These are phyloP conservation scores for Trogon surrucura DNA, from an alignment of 2,113 vertebrate species.

Conservation along the genomic window DNA sequence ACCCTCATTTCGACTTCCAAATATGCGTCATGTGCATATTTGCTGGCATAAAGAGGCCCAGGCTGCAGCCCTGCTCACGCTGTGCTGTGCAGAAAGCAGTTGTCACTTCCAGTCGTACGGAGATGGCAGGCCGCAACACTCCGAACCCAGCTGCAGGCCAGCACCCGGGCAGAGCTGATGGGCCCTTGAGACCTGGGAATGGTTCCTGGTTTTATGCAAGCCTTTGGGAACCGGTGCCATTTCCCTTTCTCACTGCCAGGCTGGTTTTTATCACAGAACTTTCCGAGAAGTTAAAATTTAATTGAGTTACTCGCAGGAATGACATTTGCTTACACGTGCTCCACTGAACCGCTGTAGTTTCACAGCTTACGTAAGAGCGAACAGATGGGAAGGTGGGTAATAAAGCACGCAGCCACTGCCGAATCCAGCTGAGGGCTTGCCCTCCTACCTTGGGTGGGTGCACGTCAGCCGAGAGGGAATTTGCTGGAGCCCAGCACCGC, in stretches of 20 bases:
- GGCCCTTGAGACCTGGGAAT: not conserved
- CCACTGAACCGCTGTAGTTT: not conserved
- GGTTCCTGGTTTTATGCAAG: not conserved
- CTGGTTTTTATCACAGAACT: not conserved
- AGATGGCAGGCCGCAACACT: not conserved
- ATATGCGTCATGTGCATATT: fast-evolving
- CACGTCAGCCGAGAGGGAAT: not conserved
- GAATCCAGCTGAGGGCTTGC: not conserved
- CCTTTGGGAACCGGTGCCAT: not conserved
- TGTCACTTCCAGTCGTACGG: fast-evolving
- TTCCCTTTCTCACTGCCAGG: not conserved
- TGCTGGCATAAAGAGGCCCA: not conserved
- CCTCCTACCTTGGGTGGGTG: not conserved
- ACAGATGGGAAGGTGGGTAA: constrained; percentile 32
- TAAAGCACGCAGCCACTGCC: not conserved
- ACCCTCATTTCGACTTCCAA: not conserved
- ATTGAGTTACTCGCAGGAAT: not conserved
- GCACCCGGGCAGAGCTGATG: fast-evolving
- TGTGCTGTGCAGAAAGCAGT: not conserved
- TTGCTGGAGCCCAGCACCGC: not conserved
- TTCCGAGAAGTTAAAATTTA: constrained; percentile 31
- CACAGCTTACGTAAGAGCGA: not conserved
- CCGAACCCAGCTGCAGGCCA: not conserved
- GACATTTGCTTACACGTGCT: constrained; percentile 21
- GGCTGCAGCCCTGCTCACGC: not conserved